Evolutionary conservation across 53 echinoderm and acorn worm species (phyloP).

Genomic region (Temnopleurus reevesii): DNA sequence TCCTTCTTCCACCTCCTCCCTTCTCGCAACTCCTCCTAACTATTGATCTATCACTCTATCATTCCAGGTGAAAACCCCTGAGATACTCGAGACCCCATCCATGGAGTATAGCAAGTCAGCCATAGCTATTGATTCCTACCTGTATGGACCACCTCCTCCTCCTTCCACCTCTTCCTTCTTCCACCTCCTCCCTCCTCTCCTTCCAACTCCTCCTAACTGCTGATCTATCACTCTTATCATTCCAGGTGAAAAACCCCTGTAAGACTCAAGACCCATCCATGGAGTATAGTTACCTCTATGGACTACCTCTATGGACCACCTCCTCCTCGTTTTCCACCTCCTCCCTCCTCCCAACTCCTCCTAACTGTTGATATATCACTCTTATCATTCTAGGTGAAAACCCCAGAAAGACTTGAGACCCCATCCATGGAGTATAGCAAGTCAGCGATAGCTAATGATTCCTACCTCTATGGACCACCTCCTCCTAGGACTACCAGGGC

Average conservation of each 20-base stretch:
- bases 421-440: slow-evolving; percentile 85
- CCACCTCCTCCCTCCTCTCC: too few relatives aligned
- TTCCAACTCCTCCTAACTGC: slow-evolving; percentile 53
- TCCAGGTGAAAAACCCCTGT: slow-evolving; percentile 85
- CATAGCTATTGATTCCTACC: slow-evolving; percentile 76
- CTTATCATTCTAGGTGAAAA: slow-evolving; percentile 80
- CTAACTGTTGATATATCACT: not conserved
- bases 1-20: too few relatives aligned
- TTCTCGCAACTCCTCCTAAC: too few relatives aligned
- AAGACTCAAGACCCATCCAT: slow-evolving; percentile 92
- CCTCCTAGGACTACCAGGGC: slow-evolving; percentile 67
- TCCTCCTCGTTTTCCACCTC: too few relatives aligned
- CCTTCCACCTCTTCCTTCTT: too few relatives aligned
- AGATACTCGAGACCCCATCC: slow-evolving; percentile 88
- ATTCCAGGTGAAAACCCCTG: slow-evolving; percentile 83
- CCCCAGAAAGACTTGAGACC: slow-evolving; percentile 90
- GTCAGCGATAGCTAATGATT: slow-evolving; percentile 72
- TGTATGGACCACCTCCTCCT: slow-evolving; percentile 72
- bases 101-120: slow-evolving; percentile 80
- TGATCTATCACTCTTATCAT: not conserved
- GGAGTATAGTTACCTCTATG: slow-evolving; percentile 78
- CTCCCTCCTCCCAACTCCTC: too few relatives aligned
- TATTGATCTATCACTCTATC: too few relatives aligned
- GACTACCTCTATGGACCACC: slow-evolving; percentile 66
- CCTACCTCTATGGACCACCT: slow-evolving; percentile 80